phyloP scores from a whole-genome alignment of 2,888 invertebrate genomes.

The Ctena decussata region DNA sequence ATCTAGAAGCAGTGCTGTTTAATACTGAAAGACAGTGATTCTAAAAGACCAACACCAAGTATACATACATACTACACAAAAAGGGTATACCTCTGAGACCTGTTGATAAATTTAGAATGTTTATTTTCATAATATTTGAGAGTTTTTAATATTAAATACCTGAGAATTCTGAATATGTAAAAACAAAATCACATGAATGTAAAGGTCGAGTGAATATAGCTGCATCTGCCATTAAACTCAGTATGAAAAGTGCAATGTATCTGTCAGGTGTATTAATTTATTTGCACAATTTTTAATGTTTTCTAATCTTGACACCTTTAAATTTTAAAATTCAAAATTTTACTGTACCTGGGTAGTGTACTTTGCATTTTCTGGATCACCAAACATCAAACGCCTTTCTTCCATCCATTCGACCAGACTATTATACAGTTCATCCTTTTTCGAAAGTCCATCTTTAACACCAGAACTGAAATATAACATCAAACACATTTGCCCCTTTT shows the following conservation, averaged over 20 bases:
- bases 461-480: conserved; percentile 31
- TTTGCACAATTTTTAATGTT: too few species aligned
- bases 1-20: not conserved
- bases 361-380: not conserved
- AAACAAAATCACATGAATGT: too few species aligned
- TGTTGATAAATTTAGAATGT: not conserved
- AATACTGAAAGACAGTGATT: not conserved
- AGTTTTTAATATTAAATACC: too few species aligned
- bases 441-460: conserved; percentile 23
- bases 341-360: conserved; percentile 12
- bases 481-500: not conserved
- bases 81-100: not conserved
- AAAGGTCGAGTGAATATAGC: too few species aligned
- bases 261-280: too few species aligned
- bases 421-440: conserved; percentile 37
- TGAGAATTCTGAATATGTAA: too few species aligned
- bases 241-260: too few species aligned
- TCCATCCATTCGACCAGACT: conserved; percentile 6
- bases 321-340: too few species aligned
- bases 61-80: not conserved
- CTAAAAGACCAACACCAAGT: not conserved
- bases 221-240: too few species aligned
- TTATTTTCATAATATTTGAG: too few species aligned
- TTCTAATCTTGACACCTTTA: too few species aligned
- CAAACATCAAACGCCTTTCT: not conserved